Base-by-base conservation (phyloP, 2,797 vertebrate species). In the Gouania willdenowi region DNA sequence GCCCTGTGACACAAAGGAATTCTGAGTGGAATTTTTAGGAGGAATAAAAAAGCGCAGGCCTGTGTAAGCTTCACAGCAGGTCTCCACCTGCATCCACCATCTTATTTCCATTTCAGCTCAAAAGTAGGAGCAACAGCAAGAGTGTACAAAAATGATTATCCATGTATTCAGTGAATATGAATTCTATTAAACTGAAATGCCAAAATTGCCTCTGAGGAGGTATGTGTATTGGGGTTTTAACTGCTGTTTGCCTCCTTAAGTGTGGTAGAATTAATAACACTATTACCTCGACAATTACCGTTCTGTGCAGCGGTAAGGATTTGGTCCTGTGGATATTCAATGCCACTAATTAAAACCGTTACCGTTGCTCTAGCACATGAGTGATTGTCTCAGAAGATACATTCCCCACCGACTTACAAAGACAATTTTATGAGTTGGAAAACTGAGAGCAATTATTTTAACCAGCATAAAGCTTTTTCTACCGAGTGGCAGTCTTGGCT, bases 281-380 rank as follows among this genome's bases (percentile, higher is more conserved):
- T 88, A 92, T 95, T 94, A 95, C 89, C 88, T 66, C 89, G 92
- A 84, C 91, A 90, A 93, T 95, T 94, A 95, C 83, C 71, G 75
- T 87, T 88, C 88, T 83, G 81, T 79, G 77, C 90, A 89, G 66
- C 89, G 74, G 55, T 63, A 59, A 59, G 55, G 67, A 87, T 84
- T 77, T 64, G 83, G 85, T 87, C 87, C 86, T 85, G 82, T 84
- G 84, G 88, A 88, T 89, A 90, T 86, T 75, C 88, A 60, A 83
- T 79, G 78, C 67, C 71, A 83, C 81, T 85, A 85, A 88, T 88
- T 88, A 88, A 88, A 88, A 84, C 58, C 34, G 60, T 71, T 79
- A 75, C 80, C 70, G 80, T 81, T 67, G 45, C 74, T 77, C 66
- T 67, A 43, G 67, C 62, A 47, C 53, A 41, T 78, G 75, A 82